Evolutionary conservation across 2,888 invertebrate genomes (phyloP).

Genomic region (Ichneumoninae sp.): DNA sequence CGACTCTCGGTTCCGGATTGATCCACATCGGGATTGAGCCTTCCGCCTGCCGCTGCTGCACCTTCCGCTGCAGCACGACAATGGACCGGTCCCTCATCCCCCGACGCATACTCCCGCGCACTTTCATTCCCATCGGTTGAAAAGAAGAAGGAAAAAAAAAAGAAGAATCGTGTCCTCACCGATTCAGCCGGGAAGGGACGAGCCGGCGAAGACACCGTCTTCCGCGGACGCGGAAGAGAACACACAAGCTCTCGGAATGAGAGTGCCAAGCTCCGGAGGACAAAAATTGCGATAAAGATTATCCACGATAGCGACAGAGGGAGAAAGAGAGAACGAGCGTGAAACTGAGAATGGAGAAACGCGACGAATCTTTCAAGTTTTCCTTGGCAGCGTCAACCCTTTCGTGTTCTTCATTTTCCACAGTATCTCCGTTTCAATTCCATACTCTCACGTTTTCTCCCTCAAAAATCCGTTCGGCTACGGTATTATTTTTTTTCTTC

Average conservation of each 20-base stretch:
- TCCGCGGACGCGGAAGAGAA: conserved; percentile 17
- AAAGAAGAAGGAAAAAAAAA: background rate
- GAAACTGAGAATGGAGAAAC: background rate
- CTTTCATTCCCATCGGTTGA: conserved; percentile 38
- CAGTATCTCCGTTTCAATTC: conserved; percentile 16
- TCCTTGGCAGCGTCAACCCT: conserved; percentile 13
- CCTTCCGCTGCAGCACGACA: conserved; percentile 14
- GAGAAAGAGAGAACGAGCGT: background rate
- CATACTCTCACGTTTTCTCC: conserved; percentile 10
- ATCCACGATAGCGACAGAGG: background rate
- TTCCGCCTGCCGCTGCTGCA: background rate
- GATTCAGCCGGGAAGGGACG: background rate
- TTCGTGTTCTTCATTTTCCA: background rate
- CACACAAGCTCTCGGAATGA: background rate
- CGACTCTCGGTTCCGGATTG: background rate
- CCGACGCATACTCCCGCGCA: conserved; percentile 10
- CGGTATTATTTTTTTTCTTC: background rate
- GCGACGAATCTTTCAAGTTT: conserved; percentile 22
- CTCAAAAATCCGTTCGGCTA: background rate
- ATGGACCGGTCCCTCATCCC: background rate
- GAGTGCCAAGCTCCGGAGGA: background rate
- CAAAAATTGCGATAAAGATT: background rate
- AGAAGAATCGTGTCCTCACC: background rate
- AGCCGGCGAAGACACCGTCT: background rate
- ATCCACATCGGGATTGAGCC: conserved; percentile 10